Evolutionary conservation across 2,797 vertebrate genomes (phyloP).

Genomic region (Melanotaenia parkinsoni): DNA sequence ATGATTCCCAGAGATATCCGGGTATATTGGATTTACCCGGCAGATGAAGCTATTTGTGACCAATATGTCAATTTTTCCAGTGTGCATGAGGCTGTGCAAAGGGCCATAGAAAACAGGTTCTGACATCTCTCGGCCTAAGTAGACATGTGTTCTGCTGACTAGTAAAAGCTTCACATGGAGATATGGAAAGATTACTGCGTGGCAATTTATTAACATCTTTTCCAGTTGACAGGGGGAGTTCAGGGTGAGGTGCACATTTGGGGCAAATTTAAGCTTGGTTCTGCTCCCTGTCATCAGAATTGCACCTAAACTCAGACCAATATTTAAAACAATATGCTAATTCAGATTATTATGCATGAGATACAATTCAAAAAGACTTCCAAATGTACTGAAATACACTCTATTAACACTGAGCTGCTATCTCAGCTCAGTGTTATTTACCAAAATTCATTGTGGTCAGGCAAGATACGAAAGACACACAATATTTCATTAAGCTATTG

Average conservation of each 20-base stretch:
- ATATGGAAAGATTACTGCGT: slow-evolving; percentile 57
- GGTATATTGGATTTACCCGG: slow-evolving; percentile 79
- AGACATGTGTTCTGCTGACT: slow-evolving; percentile 74
- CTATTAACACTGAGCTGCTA: not conserved
- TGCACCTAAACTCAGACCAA: slow-evolving; percentile 20
- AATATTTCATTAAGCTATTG: slow-evolving; percentile 67
- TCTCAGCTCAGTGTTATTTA: slow-evolving; percentile 50
- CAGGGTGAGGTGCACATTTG: slow-evolving; percentile 38
- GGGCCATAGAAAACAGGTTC: slow-evolving; percentile 34
- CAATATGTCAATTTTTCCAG: slow-evolving; percentile 74
- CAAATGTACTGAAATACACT: slow-evolving; percentile 58
- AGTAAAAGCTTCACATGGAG: slow-evolving; percentile 49
- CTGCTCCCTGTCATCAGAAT: slow-evolving; percentile 33
- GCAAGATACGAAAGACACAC: slow-evolving; percentile 55
- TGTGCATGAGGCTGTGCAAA: slow-evolving; percentile 26
- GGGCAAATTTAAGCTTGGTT: slow-evolving; percentile 31
- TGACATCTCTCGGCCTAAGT: slow-evolving; percentile 61
- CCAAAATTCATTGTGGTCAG: slow-evolving; percentile 52
- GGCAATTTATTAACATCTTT: slow-evolving; percentile 63
- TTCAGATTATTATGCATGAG: slow-evolving; percentile 57
- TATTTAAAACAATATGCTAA: slow-evolving; percentile 56
- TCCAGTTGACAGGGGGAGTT: slow-evolving; percentile 49
- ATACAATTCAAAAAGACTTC: slow-evolving; percentile 52
- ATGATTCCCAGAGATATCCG: slow-evolving; percentile 79
- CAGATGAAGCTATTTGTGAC: slow-evolving; percentile 79